These are phyloP conservation scores for Zoanthus gigantus DNA, from an alignment of 92 coral and sea anemone genomes.

Conservation along the genomic window DNA sequence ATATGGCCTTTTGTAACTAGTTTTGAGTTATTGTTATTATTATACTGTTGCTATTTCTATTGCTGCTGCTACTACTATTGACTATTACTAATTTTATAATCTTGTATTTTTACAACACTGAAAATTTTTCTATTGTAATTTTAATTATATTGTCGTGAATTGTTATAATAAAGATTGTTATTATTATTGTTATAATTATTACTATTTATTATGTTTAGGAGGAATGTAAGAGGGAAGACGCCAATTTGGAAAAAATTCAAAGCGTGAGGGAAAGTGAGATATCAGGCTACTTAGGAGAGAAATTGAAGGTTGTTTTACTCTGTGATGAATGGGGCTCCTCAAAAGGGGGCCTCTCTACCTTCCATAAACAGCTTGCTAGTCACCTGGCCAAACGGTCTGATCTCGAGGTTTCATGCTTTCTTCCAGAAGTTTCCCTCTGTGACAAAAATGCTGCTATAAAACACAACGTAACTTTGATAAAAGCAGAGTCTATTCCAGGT, in stretches of 20 bases:
- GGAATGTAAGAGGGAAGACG: background rate
- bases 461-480: background rate
- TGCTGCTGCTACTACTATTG: no score
- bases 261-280: no score
- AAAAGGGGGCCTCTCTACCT: constrained; percentile 13
- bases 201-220: background rate
- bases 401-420: background rate
- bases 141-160: no score
- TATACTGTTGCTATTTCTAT: no score
- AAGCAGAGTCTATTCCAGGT: background rate
- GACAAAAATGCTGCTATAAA: background rate
- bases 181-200: no score
- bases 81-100: no score
- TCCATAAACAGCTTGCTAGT: constrained; percentile 1
- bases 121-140: no score
- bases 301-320: background rate
- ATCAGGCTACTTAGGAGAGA: no score
- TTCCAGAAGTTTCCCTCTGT: background rate
- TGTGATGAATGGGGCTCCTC: constrained; percentile 13
- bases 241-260: background rate
- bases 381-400: background rate
- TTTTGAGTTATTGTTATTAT: no score
- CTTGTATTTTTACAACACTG: no score
- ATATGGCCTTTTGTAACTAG: no score
- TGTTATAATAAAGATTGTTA: no score